Conservation (phyloP, 2,113 vertebrate species). For the Cariama cristata region DNA sequence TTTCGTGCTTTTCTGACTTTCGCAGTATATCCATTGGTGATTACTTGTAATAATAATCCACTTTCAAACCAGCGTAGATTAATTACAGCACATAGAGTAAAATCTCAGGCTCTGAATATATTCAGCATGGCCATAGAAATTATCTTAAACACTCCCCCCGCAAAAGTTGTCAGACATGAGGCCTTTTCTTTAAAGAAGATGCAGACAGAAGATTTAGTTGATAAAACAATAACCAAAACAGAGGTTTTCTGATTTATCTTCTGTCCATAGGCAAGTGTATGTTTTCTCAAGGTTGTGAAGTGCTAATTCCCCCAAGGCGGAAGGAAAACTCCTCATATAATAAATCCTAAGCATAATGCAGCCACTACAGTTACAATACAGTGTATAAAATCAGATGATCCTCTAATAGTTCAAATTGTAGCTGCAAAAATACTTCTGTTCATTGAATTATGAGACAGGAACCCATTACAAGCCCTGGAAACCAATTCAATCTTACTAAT, state of each 20-base stretch:
- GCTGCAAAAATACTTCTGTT: background rate
- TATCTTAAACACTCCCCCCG: accelerated
- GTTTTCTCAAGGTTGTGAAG: background rate
- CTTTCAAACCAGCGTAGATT: background rate
- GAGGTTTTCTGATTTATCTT: background rate
- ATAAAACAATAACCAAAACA: background rate
- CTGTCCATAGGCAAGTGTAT: accelerated
- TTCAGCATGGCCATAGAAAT: background rate
- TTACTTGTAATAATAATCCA: background rate
- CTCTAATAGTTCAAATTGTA: background rate
- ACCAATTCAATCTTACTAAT: background rate
- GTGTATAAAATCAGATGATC: background rate
- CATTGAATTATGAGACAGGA: background rate
- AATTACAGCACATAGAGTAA: background rate
- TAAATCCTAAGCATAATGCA: background rate
- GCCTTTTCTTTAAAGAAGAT: background rate
- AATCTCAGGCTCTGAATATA: background rate
- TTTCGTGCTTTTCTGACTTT: background rate
- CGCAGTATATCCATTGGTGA: background rate
- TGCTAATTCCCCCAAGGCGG: background rate
- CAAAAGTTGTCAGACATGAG: background rate
- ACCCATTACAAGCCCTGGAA: background rate
- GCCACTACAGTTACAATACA: background rate
- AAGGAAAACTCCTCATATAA: background rate
- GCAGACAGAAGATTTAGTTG: background rate